Percentiles rank a stretch among this genome's conserved stretches.
phyloP scores from a whole-genome alignment of 2,113 vertebrate genomes.

The Gobius niger region DNA sequence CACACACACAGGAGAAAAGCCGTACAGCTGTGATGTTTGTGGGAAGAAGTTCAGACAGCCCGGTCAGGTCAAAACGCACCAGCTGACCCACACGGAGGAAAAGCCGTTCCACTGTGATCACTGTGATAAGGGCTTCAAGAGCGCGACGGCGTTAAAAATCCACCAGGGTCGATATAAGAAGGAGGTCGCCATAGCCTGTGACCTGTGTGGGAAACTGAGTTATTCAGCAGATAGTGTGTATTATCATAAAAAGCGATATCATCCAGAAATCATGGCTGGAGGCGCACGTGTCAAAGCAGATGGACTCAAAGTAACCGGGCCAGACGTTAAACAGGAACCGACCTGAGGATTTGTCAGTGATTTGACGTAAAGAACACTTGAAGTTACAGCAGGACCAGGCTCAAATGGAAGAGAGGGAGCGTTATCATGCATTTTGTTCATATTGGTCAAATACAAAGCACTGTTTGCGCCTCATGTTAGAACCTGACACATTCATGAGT shows the following conservation, averaged over 20 bases:
- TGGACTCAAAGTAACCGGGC: not conserved
- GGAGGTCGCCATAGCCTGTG: not conserved
- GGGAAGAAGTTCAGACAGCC: not conserved
- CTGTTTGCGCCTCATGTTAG: too few relatives aligned
- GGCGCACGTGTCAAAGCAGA: not conserved
- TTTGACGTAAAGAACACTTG: too few relatives aligned
- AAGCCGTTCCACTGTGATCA: not conserved
- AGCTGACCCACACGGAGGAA: not conserved
- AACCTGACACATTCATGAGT: too few relatives aligned
- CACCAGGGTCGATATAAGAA: not conserved
- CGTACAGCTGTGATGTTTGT: not conserved
- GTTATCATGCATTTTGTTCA: too few relatives aligned
- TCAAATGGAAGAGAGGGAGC: too few relatives aligned
- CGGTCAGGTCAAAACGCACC: not conserved
- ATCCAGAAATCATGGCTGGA: not conserved
- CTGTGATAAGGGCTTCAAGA: not conserved
- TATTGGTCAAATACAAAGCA: too few relatives aligned
- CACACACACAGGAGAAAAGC: not conserved
- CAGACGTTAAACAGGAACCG: not conserved
- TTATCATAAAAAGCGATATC: not conserved
- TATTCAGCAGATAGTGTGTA: constrained; percentile 1
- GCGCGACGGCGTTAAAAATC: not conserved
- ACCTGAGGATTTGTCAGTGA: not conserved
- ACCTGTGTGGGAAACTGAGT: not conserved
- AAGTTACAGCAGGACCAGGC: too few relatives aligned